Evolutionary conservation across 2,797 vertebrate genomes (phyloP), one percentile per base, ranked within the genome.

Genomic region (Myotis findleyi): DNA sequence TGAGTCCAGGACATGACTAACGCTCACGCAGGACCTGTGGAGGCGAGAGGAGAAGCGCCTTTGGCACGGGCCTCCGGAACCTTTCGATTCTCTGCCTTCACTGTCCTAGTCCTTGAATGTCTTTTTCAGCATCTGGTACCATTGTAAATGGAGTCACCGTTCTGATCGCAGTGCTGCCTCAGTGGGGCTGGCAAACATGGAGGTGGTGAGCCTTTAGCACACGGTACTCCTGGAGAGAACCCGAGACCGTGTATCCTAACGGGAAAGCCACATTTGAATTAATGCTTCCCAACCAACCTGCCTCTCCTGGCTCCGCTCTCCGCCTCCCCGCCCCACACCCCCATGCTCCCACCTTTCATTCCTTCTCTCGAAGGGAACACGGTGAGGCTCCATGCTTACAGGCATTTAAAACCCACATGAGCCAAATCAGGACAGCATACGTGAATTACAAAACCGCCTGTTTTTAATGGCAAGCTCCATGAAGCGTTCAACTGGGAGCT

Each of bases 21-120:
- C 6, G 20, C 49, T 76, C 47, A 18, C 16, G 7, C 2, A 0
- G 16, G 27, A 44, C 47, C 25, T 89, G 38, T 14, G 93, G 17
- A 64, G 27, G 27, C 21, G 18, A 3, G 53, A 21, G 18, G 12
- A 16, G 23, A 8, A 38, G 13, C 23, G 4, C 1, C 13, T 16
- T 1, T 4, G 4, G 23, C 5, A 1, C 1, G 1, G 47, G 4
- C 3, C 73, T 20, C 44, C 44, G 1, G 44, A 20, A 11, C 21
- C 7, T 57, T 75, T n/a, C 25, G 23, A 71, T 47, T 13, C 41
- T 38, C 17, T 86, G 47, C 8, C 33, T 2, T 71, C 77, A 25
- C 14, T 20, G 11, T 18, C 14, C 27, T 25, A 17, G 2, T 59
- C 27, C 4, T 1, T n/a, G 21, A 44, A 49, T n/a, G 9, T 25